Conservation (phyloP, 1,140 invertebrate species). For the Drosophila funebris region DNA sequence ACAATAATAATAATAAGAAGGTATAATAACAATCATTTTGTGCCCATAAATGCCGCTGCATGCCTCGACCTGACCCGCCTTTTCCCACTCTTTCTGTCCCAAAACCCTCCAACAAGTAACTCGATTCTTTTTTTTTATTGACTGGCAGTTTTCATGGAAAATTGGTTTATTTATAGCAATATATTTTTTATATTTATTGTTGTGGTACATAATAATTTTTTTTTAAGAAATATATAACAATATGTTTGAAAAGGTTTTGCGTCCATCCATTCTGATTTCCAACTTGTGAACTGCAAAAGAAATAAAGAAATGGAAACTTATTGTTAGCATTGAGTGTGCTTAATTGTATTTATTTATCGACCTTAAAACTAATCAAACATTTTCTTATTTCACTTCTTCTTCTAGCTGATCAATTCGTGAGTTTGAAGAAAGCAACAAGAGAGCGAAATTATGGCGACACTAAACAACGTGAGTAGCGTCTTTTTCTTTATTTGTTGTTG, state of each 20-base stretch:
- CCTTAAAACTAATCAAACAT: constrained; percentile 37
- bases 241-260: constrained; percentile 19
- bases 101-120: constrained; percentile 28
- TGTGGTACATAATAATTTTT: constrained; percentile 38
- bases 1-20: constrained; percentile 69
- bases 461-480: constrained; percentile 60
- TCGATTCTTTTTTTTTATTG: constrained; percentile 53
- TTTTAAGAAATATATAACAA: constrained; percentile 36
- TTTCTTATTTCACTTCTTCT: constrained; percentile 39
- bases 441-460: constrained; percentile 36
- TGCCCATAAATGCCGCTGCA: constrained; percentile 54
- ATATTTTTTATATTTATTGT: constrained; percentile 61
- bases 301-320: constrained; percentile 26
- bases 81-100: not conserved
- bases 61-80: constrained; percentile 6
- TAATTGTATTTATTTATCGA: not conserved
- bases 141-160: constrained; percentile 54
- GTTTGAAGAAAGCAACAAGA: constrained; percentile 16
- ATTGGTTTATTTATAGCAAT: constrained; percentile 67
- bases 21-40: constrained; percentile 76
- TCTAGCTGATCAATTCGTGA: constrained; percentile 18
- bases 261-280: constrained; percentile 35
- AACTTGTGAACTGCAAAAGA: constrained; percentile 9
- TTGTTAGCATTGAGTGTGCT: constrained; percentile 19
- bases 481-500: constrained; percentile 1